A percentile compares a stretch with the other conserved stretches of the same genome.
Conservation (phyloP, 2,888 invertebrate genomes). For the Pheosia tremula region DNA sequence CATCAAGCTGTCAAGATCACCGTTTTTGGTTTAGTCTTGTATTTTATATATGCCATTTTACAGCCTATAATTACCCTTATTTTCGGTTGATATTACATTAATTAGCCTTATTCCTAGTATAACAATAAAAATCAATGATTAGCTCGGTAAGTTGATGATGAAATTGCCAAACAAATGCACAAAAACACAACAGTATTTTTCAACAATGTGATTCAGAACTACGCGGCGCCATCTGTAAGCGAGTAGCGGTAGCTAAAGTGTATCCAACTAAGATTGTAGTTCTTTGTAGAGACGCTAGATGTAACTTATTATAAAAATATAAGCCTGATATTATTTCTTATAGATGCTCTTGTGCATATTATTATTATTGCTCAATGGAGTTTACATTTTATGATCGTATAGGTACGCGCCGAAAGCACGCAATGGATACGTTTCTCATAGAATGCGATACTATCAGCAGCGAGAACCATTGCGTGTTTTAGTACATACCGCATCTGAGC, state of each 20-base stretch:
- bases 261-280: background rate
- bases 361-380: no score
- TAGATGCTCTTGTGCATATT: no score
- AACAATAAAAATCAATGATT: no score
- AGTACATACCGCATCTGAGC: no score
- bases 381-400: no score
- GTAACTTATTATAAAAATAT: background rate
- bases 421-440: no score
- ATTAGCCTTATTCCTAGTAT: no score
- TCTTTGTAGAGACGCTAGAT: background rate
- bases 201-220: background rate
- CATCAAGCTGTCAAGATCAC: constrained; percentile 71
- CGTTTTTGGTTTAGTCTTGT: constrained; percentile 48
- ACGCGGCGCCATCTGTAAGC: background rate
- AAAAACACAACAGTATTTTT: background rate
- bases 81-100: constrained; percentile 11
- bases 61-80: constrained; percentile 37
- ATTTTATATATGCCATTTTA: constrained; percentile 52
- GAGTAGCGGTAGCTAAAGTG: background rate
- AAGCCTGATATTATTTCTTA: background rate
- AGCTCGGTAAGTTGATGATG: no score
- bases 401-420: no score
- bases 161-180: no score
- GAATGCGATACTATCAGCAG: no score
- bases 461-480: no score